Conservation (phyloP, 2,888 invertebrate genomes). For the Agonum fuliginosum region DNA sequence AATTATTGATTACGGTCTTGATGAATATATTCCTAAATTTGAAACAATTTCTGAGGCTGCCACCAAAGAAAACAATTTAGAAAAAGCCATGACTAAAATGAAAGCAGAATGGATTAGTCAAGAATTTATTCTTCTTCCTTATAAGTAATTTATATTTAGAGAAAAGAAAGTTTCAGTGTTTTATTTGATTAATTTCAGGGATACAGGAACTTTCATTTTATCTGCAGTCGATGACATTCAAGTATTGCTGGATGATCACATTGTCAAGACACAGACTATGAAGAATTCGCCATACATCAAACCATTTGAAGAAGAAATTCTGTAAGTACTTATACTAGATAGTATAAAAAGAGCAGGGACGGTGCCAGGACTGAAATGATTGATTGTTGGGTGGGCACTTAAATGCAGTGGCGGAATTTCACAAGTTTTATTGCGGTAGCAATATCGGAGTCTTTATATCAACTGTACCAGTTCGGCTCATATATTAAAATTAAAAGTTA, state of each 20-base stretch:
- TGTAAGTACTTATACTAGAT: slow-evolving; percentile 76
- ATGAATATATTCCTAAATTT: slow-evolving; percentile 91
- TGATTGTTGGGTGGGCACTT: too few relatives aligned
- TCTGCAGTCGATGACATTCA: slow-evolving; percentile 96
- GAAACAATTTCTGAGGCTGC: slow-evolving; percentile 95
- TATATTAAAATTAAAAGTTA: too few relatives aligned
- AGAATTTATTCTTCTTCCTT: slow-evolving; percentile 82
- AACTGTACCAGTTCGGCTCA: too few relatives aligned
- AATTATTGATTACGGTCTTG: slow-evolving; percentile 92
- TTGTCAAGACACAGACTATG: slow-evolving; percentile 98
- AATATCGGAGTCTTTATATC: too few relatives aligned
- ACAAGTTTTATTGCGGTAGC: too few relatives aligned
- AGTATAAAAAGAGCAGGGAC: too few relatives aligned
- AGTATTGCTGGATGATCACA: slow-evolving; percentile 93
- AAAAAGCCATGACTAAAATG: slow-evolving; percentile 93
- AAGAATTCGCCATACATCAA: slow-evolving; percentile 97
- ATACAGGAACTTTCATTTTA: slow-evolving; percentile 93
- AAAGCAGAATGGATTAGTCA: slow-evolving; percentile 92
- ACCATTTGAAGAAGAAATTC: slow-evolving; percentile 90
- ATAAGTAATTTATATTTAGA: slow-evolving; percentile 74
- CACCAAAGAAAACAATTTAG: slow-evolving; percentile 95
- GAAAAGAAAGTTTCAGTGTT: slow-evolving; percentile 60
- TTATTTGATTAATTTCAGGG: slow-evolving; percentile 72
- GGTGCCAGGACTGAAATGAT: too few relatives aligned
- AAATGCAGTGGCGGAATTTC: too few relatives aligned